phyloP scores from a whole-genome alignment of 2,113 vertebrate species.

The Cyanoramphus novaezelandiae region DNA sequence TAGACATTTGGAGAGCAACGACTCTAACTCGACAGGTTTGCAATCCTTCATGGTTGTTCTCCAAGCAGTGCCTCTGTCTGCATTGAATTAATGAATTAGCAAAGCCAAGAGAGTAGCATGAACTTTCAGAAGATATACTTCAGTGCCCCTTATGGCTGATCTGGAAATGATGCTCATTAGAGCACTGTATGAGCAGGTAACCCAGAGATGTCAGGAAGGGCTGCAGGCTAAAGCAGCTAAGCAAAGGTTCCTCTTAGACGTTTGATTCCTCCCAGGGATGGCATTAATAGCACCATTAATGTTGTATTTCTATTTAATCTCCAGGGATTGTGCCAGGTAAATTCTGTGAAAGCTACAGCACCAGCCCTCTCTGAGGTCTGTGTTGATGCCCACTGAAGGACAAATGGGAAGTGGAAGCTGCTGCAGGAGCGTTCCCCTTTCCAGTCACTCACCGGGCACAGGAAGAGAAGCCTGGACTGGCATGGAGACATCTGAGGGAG shows the following conservation, averaged over 20 bases:
- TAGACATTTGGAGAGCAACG: background rate
- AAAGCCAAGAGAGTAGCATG: conserved; percentile 10
- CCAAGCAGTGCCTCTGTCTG: background rate
- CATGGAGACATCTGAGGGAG: background rate
- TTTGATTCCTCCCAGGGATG: background rate
- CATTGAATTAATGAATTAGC: conserved; percentile 32
- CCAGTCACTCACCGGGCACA: rapidly evolving
- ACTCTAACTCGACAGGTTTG: background rate
- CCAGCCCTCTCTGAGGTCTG: background rate
- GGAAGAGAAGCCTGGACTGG: background rate
- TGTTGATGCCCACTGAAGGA: background rate
- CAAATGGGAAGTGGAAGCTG: background rate
- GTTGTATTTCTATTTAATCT: conserved; percentile 6
- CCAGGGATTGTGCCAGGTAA: background rate
- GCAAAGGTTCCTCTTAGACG: background rate
- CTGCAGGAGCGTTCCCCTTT: background rate
- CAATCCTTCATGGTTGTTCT: background rate
- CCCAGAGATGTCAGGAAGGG: conserved; percentile 7
- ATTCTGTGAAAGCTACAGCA: background rate
- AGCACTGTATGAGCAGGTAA: background rate
- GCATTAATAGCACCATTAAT: conserved; percentile 4
- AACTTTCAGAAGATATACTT: conserved; percentile 42
- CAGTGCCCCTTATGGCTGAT: conserved; percentile 39
- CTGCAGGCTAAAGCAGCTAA: conserved; percentile 29
- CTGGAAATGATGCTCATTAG: conserved; percentile 40